phyloP scores from a whole-genome alignment of 2,113 vertebrate species.

The Falcunculus frontatus region DNA sequence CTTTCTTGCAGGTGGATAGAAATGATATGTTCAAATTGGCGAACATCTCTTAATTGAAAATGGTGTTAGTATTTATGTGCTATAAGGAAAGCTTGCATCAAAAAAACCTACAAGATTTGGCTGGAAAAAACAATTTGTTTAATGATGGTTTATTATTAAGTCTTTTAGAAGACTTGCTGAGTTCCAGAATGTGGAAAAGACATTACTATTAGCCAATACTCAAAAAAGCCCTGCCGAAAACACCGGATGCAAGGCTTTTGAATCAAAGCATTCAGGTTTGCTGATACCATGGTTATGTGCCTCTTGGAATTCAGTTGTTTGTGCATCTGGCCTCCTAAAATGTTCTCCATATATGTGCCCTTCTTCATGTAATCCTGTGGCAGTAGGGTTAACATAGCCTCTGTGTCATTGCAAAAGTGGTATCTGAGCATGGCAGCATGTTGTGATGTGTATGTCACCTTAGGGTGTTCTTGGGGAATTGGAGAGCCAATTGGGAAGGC shows the following conservation, averaged over 20 bases:
- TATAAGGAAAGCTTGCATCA: not conserved
- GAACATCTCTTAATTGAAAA: not conserved
- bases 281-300: not conserved
- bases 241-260: not conserved
- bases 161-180: not conserved
- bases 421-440: not conserved
- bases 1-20: not conserved
- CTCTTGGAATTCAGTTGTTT: not conserved
- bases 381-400: not conserved
- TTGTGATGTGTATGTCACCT: not conserved
- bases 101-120: not conserved
- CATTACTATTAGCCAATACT: not conserved
- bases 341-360: not conserved
- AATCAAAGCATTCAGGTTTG: not conserved
- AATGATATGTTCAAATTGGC: rapidly evolving
- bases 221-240: rapidly evolving
- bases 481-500: not conserved
- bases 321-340: not conserved
- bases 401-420: not conserved
- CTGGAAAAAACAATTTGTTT: not conserved
- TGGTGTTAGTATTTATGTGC: not conserved
- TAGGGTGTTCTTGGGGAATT: not conserved
- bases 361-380: not conserved
- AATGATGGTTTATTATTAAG: not conserved
- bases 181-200: not conserved